Evolutionary conservation across 2,888 invertebrate species (phyloP), one percentile per base, ranked within the genome.

Genomic region (Bombylius major): DNA sequence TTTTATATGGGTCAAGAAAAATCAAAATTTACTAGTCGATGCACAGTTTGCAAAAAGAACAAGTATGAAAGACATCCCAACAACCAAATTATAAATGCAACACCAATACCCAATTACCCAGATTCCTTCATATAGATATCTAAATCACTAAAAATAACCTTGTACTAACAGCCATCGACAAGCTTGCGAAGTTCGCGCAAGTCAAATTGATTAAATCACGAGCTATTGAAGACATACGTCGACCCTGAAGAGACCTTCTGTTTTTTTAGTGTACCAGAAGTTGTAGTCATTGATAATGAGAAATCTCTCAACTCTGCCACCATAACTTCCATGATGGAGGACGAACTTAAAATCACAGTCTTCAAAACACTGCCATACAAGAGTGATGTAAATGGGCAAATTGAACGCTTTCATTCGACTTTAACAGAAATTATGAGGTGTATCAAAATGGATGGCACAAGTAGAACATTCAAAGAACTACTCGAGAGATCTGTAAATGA

Each of bases 261-360:
- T 59, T 60, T 5, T 51, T 62, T 59, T 32, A 56, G 60, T 7
- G 56, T 58, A 14, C 61, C 62, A 5, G 53, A 60, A 36, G 14
- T 34, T 44, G 45, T 64, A 1, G 60, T 63, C 7, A 60, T 59
- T 23, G 63, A 63, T 33, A 62, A 60, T 7, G 63, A 65, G 53
- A 56, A 47, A 31, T 59, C 62, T 0, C 31, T 65, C 7, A 62
- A 61, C 31, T 61, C 59, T 1, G 49, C 57, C 1, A 53, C 59
- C 9, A 63, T 61, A 0, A 55, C 51, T 42, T 59, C 59, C 4
- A 50, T 63, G 56, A 47, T 63, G 42, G 49, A 60, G 47, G 56
- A 60, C 4, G 55, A 59, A 39, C 49, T 63, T 3, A 55, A 56
- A 39, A 60, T 63, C 14, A 47, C 58, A 49, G 39, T 60, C 12